These are phyloP conservation scores for Tromatobia lineatoria DNA, from an alignment of 2,888 invertebrate species.

Conservation along the genomic window DNA sequence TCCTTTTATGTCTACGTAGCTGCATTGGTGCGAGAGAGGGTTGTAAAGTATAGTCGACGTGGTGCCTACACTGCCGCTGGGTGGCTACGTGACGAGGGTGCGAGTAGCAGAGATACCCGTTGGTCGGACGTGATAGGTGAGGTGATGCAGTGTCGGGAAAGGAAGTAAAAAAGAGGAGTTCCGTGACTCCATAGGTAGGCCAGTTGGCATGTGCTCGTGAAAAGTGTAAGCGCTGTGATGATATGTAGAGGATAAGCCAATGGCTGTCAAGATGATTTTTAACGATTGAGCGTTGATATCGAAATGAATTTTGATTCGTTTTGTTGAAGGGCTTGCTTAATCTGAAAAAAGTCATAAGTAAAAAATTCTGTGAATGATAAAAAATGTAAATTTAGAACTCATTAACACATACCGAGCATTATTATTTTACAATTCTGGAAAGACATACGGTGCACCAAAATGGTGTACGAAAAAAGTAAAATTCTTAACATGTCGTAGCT, in stretches of 20 bases:
- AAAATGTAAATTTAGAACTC: too few relatives aligned
- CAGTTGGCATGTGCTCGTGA: not conserved
- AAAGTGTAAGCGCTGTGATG: not conserved
- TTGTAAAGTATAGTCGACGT: conserved; percentile 28
- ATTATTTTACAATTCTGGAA: too few relatives aligned
- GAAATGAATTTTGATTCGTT: too few relatives aligned
- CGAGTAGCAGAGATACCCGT: conserved; percentile 30
- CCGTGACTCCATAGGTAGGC: not conserved
- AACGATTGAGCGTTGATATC: too few relatives aligned
- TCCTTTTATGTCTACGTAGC: conserved; percentile 10
- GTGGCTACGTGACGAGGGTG: conserved; percentile 29
- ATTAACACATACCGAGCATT: too few relatives aligned
- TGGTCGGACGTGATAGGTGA: conserved; percentile 29
- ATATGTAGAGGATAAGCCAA: not conserved
- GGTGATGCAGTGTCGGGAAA: conserved; percentile 17
- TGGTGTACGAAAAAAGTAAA: too few relatives aligned
- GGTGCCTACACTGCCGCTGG: conserved; percentile 3
- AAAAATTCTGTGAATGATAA: too few relatives aligned
- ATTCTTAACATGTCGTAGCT: too few relatives aligned
- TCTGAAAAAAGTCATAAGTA: too few relatives aligned
- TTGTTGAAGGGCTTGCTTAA: too few relatives aligned
- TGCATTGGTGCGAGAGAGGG: conserved; percentile 20
- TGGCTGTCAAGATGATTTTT: too few relatives aligned
- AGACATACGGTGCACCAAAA: too few relatives aligned
- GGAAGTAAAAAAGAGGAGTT: not conserved